Evolutionary conservation across 2,797 vertebrate genomes (phyloP).

Genomic region (Lepus oiostolus): DNA sequence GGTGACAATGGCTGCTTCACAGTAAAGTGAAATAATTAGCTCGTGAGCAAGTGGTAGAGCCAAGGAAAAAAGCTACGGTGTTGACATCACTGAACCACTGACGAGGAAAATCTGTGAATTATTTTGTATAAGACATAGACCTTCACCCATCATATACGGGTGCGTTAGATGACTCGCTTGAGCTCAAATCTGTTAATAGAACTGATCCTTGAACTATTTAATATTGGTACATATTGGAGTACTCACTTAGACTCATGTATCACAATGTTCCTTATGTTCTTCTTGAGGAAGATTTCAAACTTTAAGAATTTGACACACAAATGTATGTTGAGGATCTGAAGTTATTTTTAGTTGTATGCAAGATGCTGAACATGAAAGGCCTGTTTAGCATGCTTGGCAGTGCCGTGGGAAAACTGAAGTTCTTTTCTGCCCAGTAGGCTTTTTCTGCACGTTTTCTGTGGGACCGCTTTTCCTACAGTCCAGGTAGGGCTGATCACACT

Average conservation of each 20-base stretch:
- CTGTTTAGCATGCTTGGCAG: neutral
- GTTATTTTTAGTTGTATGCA: constrained; percentile 29
- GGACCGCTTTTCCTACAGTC: neutral
- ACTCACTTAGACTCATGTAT: neutral
- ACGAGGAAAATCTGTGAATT: neutral
- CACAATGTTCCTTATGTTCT: neutral
- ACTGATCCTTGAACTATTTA: constrained; percentile 2
- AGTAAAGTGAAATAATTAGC: neutral
- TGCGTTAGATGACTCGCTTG: no score
- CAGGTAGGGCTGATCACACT: neutral
- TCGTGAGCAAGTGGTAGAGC: neutral
- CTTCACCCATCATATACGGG: no score
- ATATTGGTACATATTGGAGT: neutral
- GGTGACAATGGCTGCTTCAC: neutral
- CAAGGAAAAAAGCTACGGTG: neutral
- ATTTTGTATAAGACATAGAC: no score
- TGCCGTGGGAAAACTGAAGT: neutral
- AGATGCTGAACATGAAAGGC: neutral
- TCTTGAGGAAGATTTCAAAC: neutral
- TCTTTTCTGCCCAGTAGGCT: neutral
- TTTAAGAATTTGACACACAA: constrained; percentile 28
- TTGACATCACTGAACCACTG: neutral
- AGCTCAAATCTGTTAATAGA: neutral
- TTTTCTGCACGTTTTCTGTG: neutral
- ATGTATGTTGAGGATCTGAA: neutral